A percentile compares a stretch with the other conserved stretches of the same genome.
Conservation (phyloP, 1,140 invertebrate genomes). For the Papilio aristodemus region DNA sequence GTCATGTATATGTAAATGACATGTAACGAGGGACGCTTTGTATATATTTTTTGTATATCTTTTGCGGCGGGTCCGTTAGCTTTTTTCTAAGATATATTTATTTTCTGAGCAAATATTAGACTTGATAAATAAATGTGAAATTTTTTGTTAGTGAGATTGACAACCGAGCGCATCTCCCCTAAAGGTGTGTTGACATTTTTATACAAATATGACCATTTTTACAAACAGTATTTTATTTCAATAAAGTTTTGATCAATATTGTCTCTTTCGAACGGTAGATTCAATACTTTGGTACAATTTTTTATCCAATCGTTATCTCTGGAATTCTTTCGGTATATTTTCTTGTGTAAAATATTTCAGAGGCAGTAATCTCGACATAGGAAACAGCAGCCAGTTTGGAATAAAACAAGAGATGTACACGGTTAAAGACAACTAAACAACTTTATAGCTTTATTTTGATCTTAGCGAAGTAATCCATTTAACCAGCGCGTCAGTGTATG, state of each 20-base stretch:
- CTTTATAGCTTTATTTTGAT: background rate
- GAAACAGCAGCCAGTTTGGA: no score
- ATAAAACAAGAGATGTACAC: no score
- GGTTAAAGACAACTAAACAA: background rate
- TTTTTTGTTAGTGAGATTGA: background rate
- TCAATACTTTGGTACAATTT: no score
- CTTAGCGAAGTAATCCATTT: constrained; percentile 17
- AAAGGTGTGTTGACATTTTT: background rate
- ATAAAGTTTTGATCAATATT: no score
- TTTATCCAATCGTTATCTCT: no score
- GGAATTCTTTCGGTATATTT: no score
- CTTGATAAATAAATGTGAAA: background rate
- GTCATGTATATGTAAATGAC: constrained; percentile 3
- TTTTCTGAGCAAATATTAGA: constrained; percentile 10
- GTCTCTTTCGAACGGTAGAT: no score
- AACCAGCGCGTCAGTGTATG: background rate
- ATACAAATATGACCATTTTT: background rate
- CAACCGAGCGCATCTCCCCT: background rate
- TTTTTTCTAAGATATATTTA: background rate
- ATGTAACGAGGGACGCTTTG: background rate
- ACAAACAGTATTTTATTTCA: no score
- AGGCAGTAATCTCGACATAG: no score
- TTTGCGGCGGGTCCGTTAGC: background rate
- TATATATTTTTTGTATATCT: background rate
- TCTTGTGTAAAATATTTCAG: no score